Percentiles rank a stretch among this genome's conserved stretches.
Conservation (phyloP, 2,888 invertebrate species). For the Eristalis pertinax region DNA sequence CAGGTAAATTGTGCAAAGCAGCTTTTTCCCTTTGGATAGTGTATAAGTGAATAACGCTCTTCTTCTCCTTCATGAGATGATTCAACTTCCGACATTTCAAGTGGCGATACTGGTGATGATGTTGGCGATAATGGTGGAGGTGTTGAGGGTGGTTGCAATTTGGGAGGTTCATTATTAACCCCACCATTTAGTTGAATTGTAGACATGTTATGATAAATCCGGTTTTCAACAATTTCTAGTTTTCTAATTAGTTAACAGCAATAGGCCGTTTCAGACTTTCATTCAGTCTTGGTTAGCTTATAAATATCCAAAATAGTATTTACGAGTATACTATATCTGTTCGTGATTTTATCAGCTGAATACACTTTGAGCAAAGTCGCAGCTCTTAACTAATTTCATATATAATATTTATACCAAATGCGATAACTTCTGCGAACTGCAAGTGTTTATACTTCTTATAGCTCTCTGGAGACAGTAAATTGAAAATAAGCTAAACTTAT, state of each 20-base stretch:
- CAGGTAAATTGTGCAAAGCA: constrained; percentile 89
- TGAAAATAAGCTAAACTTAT: no score
- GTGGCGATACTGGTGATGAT: constrained; percentile 67
- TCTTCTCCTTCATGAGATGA: constrained; percentile 76
- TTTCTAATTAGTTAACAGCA: not conserved
- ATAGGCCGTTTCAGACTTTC: no score
- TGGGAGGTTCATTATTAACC: constrained; percentile 79
- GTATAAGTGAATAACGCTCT: constrained; percentile 79
- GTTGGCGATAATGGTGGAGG: constrained; percentile 73
- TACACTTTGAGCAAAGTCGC: no score
- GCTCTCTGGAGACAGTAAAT: no score
- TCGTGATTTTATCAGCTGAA: no score
- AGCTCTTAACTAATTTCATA: no score
- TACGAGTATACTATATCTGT: no score
- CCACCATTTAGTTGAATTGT: constrained; percentile 80
- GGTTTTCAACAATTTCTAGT: constrained; percentile 78
- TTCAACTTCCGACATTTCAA: constrained; percentile 58
- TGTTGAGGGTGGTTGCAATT: constrained; percentile 74
- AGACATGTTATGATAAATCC: constrained; percentile 80
- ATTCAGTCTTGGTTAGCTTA: no score
- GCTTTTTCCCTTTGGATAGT: constrained; percentile 85
- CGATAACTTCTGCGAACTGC: no score
- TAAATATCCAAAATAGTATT: no score
- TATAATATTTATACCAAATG: no score
- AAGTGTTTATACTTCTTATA: no score